phyloP scores from a whole-genome alignment of 2,797 vertebrate genomes.

The Muscicapa striata region DNA sequence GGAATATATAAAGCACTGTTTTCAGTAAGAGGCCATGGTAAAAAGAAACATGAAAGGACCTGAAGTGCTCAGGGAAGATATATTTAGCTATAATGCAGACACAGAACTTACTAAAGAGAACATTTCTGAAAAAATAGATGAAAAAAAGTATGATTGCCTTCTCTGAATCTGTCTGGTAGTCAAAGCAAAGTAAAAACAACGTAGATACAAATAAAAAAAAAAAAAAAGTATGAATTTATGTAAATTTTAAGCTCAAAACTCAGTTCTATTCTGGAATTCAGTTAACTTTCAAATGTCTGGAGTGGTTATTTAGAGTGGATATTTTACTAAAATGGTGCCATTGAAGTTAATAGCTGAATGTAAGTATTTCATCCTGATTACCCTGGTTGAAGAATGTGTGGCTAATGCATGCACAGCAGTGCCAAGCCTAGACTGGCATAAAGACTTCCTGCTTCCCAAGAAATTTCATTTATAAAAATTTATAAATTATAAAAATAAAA shows the following conservation, averaged over 20 bases:
- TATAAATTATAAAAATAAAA: no score
- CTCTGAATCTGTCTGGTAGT: not conserved
- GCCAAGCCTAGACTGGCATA: not conserved
- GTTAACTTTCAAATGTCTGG: not conserved
- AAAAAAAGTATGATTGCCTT: not conserved
- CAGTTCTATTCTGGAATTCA: not conserved
- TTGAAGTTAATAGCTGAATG: not conserved
- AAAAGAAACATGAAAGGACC: not conserved
- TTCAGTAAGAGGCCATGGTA: not conserved
- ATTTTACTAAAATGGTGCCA: not conserved
- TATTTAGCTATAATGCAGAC: not conserved
- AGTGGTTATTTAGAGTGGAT: not conserved
- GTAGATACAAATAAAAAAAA: not conserved
- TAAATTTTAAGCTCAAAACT: not conserved
- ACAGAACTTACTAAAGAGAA: not conserved
- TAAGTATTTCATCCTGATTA: not conserved
- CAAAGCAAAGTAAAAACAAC: not conserved
- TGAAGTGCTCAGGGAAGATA: not conserved
- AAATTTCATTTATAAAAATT: not conserved
- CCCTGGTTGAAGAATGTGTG: not conserved
- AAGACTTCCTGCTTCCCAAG: not conserved
- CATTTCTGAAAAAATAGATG: not conserved
- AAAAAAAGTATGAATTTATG: not conserved
- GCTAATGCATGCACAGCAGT: not conserved
- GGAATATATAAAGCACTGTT: not conserved